Conservation (phyloP, 2,888 invertebrate genomes). For the Schizaphis graminum region DNA sequence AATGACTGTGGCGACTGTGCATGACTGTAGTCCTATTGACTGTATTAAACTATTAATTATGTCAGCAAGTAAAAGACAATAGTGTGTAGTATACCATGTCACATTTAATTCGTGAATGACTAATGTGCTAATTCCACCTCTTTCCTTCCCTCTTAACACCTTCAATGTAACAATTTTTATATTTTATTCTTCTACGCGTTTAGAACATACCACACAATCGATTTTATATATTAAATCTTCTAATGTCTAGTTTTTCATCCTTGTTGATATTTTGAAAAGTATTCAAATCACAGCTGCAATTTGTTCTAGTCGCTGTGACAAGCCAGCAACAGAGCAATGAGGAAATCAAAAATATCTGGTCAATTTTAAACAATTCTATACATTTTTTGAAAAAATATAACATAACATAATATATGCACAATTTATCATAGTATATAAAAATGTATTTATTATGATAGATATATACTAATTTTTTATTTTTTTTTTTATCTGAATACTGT, state of each 20-base stretch:
- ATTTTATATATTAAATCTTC: background rate
- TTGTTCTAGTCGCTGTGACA: background rate
- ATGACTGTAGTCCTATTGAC: background rate
- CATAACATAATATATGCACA: background rate
- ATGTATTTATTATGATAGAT: too few relatives aligned
- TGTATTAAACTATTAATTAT: background rate
- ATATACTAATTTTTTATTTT: background rate
- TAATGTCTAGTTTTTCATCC: background rate
- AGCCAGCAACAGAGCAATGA: background rate
- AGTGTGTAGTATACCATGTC: background rate
- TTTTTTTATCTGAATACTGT: background rate
- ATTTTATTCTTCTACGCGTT: background rate
- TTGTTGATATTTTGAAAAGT: background rate
- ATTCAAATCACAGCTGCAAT: background rate
- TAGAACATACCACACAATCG: background rate
- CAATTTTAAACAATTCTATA: background rate
- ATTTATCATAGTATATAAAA: background rate
- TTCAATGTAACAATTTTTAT: background rate
- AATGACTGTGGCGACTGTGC: slow-evolving; percentile 6
- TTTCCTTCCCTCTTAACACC: background rate
- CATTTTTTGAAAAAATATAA: background rate
- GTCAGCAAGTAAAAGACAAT: background rate
- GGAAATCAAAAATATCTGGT: background rate
- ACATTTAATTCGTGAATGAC: background rate
- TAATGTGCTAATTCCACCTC: background rate